These are phyloP conservation scores for Epicampocera succincta DNA, from an alignment of 2,888 invertebrate genomes.

Conservation along the genomic window DNA sequence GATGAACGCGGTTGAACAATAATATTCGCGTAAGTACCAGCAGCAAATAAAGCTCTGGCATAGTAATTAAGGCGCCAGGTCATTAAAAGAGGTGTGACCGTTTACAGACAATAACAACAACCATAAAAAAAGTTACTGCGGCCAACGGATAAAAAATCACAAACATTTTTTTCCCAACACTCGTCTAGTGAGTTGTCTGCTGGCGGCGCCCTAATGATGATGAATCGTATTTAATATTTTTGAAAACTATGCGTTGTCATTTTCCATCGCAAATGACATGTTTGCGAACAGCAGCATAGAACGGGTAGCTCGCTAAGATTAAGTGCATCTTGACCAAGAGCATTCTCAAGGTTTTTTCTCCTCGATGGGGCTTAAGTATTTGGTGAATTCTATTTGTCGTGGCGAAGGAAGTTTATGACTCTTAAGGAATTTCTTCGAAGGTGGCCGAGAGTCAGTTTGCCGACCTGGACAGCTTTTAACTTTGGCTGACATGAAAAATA, in stretches of 20 bases:
- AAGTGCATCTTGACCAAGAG: constrained; percentile 14
- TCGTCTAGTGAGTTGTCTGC: constrained; percentile 55
- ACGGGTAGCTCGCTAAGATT: constrained; percentile 50
- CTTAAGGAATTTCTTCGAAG: constrained; percentile 34
- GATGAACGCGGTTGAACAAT: constrained; percentile 26
- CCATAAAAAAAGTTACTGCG: constrained; percentile 9
- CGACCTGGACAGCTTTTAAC: too few species aligned
- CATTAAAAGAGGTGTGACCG: constrained; percentile 70
- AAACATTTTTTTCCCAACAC: constrained; percentile 10
- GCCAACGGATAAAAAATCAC: constrained; percentile 50
- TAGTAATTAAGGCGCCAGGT: constrained; percentile 70
- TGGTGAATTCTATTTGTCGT: background rate
- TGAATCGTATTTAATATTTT: constrained; percentile 63
- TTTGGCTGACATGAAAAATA: too few species aligned
- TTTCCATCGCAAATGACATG: constrained; percentile 41
- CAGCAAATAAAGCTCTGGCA: constrained; percentile 32
- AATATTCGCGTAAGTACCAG: background rate
- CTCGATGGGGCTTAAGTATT: too few species aligned
- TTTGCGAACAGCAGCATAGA: constrained; percentile 28
- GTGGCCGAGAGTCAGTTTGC: constrained; percentile 16
- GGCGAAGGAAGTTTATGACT: constrained; percentile 4
- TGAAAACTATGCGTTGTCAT: constrained; percentile 41
- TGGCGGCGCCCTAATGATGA: constrained; percentile 68
- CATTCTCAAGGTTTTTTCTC: constrained; percentile 49
- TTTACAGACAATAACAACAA: constrained; percentile 63